Conservation (phyloP, 2,888 invertebrate genomes). For the Parascotia fuliginaria region DNA sequence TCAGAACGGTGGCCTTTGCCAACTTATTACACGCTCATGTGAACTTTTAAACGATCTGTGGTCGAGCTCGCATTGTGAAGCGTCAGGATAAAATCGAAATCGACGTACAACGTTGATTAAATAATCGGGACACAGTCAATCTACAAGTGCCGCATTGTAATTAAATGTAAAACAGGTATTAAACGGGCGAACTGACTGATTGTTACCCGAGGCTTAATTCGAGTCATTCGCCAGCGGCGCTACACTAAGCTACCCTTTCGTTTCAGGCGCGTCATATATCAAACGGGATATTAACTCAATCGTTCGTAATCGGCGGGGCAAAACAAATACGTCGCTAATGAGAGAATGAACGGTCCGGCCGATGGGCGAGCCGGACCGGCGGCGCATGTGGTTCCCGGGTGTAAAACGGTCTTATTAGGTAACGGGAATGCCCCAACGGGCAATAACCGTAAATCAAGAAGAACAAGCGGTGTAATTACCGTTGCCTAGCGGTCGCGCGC, state of each 20-base stretch:
- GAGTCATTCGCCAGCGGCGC: conserved; percentile 52
- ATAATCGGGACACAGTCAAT: conserved; percentile 26
- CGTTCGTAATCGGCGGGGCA: conserved; percentile 75
- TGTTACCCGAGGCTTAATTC: conserved; percentile 52
- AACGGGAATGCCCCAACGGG: conserved; percentile 84
- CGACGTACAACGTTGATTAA: conserved; percentile 13
- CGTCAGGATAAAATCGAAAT: conserved; percentile 19
- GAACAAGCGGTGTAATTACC: conserved; percentile 87
- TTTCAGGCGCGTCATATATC: conserved; percentile 72
- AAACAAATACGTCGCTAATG: conserved; percentile 81
- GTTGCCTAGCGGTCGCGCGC: conserved; percentile 81
- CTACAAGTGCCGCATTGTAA: conserved; percentile 30
- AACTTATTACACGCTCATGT: conserved; percentile 28
- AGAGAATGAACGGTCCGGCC: conserved; percentile 77
- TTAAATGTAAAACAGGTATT: conserved; percentile 42
- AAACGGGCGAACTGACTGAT: conserved; percentile 35
- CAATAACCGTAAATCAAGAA: conserved; percentile 87
- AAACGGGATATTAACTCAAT: conserved; percentile 79
- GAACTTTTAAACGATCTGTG: conserved; percentile 8
- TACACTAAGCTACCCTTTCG: conserved; percentile 62
- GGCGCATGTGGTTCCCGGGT: conserved; percentile 81
- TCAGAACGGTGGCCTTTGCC: conserved; percentile 26
- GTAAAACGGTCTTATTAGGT: conserved; percentile 86
- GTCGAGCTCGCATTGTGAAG: conserved; percentile 6
- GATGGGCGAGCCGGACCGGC: conserved; percentile 57